A percentile compares a stretch with the other conserved stretches of the same genome.
Conservation (phyloP, 2,113 vertebrate genomes). For the Ciconia stormi region DNA sequence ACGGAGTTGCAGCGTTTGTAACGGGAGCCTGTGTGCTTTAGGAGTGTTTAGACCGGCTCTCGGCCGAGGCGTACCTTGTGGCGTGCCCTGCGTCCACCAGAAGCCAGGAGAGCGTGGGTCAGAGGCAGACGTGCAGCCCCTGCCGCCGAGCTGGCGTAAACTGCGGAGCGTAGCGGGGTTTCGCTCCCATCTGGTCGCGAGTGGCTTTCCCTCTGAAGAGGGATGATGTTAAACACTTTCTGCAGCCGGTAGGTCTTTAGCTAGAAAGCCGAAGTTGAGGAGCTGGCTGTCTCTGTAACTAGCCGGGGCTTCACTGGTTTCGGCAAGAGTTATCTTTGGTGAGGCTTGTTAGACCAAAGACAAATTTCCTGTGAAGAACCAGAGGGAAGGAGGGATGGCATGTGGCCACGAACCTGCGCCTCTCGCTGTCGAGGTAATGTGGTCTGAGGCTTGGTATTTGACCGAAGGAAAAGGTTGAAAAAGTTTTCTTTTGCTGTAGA, state of each 20-base stretch:
- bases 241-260: neutral
- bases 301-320: neutral
- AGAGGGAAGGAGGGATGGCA: neutral
- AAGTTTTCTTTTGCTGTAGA: neutral
- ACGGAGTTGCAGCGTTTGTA: neutral
- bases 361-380: neutral
- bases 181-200: rapidly evolving
- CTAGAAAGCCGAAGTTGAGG: neutral
- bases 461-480: neutral
- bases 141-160: neutral
- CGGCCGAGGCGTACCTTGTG: neutral
- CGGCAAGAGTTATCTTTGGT: neutral
- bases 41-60: neutral
- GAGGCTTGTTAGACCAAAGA: neutral
- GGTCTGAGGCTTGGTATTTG: neutral
- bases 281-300: neutral
- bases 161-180: neutral
- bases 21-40: neutral
- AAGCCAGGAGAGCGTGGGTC: neutral
- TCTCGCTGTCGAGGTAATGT: rapidly evolving
- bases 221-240: neutral
- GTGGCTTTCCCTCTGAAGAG: neutral
- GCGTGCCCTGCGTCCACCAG: neutral
- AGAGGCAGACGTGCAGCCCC: rapidly evolving
- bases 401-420: neutral